These are phyloP conservation scores for Trichomycterus rosablanca DNA, from an alignment of 2,113 vertebrate species.

Conservation along the genomic window DNA sequence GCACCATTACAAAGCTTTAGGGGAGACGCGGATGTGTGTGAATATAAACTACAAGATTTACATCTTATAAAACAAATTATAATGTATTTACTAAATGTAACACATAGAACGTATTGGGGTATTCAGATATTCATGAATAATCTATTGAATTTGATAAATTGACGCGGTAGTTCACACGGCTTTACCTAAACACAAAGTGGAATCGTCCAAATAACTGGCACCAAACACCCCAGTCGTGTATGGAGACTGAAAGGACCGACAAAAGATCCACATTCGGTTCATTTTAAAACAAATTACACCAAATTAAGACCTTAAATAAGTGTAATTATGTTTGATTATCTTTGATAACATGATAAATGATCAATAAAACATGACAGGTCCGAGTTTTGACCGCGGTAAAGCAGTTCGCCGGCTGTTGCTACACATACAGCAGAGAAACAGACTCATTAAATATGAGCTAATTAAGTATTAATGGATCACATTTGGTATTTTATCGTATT, in stretches of 20 bases:
- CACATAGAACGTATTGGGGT: too few relatives aligned
- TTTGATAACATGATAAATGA: neutral
- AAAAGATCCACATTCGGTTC: neutral
- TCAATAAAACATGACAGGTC: neutral
- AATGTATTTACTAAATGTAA: too few relatives aligned
- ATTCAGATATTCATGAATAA: too few relatives aligned
- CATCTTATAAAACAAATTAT: neutral
- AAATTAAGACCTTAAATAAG: neutral
- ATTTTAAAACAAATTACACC: neutral
- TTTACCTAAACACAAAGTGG: constrained; percentile 55
- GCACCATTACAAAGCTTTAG: constrained; percentile 52
- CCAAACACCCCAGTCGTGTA: constrained; percentile 66
- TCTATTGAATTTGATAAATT: too few relatives aligned
- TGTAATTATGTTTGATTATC: neutral
- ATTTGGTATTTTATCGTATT: too few relatives aligned
- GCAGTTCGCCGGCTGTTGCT: neutral
- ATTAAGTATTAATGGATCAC: too few relatives aligned
- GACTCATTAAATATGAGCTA: too few relatives aligned
- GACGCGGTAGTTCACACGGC: too few relatives aligned
- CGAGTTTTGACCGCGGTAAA: neutral
- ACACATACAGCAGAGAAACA: too few relatives aligned
- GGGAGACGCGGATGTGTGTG: neutral
- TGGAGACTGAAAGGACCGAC: constrained; percentile 24
- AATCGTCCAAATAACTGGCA: constrained; percentile 68
- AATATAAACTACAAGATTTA: neutral